phyloP scores from a whole-genome alignment of 23 tunicate species.

The Oikopleura dioica region DNA sequence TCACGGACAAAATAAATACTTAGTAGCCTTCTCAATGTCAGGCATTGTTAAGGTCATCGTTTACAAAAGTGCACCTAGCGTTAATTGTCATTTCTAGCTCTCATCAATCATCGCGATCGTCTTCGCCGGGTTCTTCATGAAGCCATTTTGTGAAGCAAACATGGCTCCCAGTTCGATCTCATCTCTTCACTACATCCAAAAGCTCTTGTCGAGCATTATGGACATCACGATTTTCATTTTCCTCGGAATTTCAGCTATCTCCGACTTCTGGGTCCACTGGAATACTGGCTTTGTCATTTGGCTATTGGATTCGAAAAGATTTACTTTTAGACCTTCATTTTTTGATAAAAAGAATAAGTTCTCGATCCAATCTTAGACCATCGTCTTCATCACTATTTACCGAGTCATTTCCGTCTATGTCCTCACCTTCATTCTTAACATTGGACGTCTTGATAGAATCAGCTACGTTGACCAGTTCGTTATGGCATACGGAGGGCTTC shows the following conservation, averaged over 20 bases:
- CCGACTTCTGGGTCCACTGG: slow-evolving; percentile 98
- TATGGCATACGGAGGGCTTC: slow-evolving; percentile 96
- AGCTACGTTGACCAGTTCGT: slow-evolving; percentile 98
- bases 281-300: slow-evolving; percentile 73
- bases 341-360: too few species aligned
- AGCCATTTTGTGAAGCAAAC: slow-evolving; percentile 67
- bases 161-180: slow-evolving; percentile 63
- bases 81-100: slow-evolving; percentile 50
- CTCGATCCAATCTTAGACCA: too few species aligned
- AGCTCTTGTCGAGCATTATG: slow-evolving; percentile 75
- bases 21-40: too few species aligned
- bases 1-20: too few species aligned
- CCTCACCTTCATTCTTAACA: slow-evolving; percentile 23
- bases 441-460: slow-evolving; percentile 53
- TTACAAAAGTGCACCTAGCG: too few species aligned
- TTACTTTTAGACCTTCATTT: too few species aligned
- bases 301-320: too few species aligned
- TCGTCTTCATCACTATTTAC: slow-evolving; percentile 41
- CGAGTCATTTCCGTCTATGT: background rate
- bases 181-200: slow-evolving; percentile 74
- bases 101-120: slow-evolving; percentile 90
- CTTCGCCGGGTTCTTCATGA: slow-evolving; percentile 89
- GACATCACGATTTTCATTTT: slow-evolving; percentile 86
- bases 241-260: slow-evolving; percentile 87
- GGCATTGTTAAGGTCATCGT: too few species aligned